phyloP scores from a whole-genome alignment of 2,888 invertebrate species.

The Stegophylla sp. region DNA sequence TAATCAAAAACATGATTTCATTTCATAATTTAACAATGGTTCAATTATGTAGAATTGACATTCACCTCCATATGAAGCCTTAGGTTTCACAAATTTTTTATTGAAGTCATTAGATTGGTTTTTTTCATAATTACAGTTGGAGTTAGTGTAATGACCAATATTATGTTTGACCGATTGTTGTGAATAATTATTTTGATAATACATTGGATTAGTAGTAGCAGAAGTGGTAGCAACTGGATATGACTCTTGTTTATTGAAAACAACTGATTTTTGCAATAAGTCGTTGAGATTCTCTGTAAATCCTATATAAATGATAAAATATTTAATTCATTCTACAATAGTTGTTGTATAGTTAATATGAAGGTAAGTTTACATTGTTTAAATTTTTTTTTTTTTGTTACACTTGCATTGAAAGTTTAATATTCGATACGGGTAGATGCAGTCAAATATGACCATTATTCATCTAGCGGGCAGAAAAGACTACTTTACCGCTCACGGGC shows the following conservation, averaged over 20 bases:
- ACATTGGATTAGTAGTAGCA: conserved; percentile 15
- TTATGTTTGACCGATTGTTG: conserved; percentile 18
- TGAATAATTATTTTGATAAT: conserved; percentile 41
- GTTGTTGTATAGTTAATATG: too few species aligned
- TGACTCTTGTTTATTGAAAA: conserved; percentile 48
- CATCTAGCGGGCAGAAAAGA: too few species aligned
- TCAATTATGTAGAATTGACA: background rate
- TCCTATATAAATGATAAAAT: conserved; percentile 30
- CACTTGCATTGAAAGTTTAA: too few species aligned
- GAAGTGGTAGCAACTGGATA: background rate
- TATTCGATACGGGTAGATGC: too few species aligned
- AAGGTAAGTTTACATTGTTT: too few species aligned
- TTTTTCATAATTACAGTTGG: conserved; percentile 12
- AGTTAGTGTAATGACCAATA: conserved; percentile 26
- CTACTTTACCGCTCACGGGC: too few species aligned
- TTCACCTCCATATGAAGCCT: background rate
- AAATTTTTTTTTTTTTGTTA: too few species aligned
- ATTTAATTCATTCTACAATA: too few species aligned
- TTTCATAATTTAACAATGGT: background rate
- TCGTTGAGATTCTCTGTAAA: conserved; percentile 43
- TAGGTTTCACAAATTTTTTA: conserved; percentile 35
- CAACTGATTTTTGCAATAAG: conserved; percentile 41
- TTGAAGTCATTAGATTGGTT: conserved; percentile 40
- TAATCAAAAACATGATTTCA: background rate
- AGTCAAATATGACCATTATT: too few species aligned